Evolutionary conservation across 2,888 invertebrate genomes (phyloP), one percentile per base, ranked within the genome.

Genomic region (Luffia ferchaultella): DNA sequence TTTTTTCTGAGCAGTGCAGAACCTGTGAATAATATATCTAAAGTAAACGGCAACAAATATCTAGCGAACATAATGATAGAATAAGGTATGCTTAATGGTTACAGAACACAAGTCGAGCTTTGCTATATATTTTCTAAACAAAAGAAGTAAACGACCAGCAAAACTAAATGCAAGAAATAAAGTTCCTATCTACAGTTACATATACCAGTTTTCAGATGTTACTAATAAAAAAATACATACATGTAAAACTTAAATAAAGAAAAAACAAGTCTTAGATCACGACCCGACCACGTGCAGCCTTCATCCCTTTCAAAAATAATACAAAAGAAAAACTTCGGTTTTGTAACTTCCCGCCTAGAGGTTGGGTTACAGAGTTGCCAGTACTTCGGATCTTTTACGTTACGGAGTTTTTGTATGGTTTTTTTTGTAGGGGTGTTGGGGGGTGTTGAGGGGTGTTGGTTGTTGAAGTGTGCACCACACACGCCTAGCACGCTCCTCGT

Each of bases 221-320:
- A n/a, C n/a, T n/a, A n/a, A n/a, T n/a, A n/a, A n/a, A n/a, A n/a
- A n/a, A n/a, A n/a, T 74, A 70, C 74, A 64, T 59, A 71, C 7
- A 72, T 68, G 71, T 76, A 70, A 79, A 77, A 78, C 78, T 74
- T 76, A 74, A 64, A 60, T 68, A 62, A 68, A 68, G 73, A 62
- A 63, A 69, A 73, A 76, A 75, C 73, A 73, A 45, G 40, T 68
- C 53, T 55, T 67, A 63, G 70, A 78, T 82, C 82, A 75, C 82
- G 79, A 74, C 65, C 71, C 76, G 63, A 82, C 80, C 82, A 83
- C 82, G 82, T 83, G 82, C 77, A 83, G 62, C 62, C 67, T 65
- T 66, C 60, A 63, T 15, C n/a, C 49, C 16, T 19, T 67, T 62
- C 69, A 73, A 74, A 73, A 73, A 65, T 63, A 69, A 70, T 58